Base-by-base conservation (phyloP, 1,140 invertebrate genomes). In the Holcopasites calliopsidis region DNA sequence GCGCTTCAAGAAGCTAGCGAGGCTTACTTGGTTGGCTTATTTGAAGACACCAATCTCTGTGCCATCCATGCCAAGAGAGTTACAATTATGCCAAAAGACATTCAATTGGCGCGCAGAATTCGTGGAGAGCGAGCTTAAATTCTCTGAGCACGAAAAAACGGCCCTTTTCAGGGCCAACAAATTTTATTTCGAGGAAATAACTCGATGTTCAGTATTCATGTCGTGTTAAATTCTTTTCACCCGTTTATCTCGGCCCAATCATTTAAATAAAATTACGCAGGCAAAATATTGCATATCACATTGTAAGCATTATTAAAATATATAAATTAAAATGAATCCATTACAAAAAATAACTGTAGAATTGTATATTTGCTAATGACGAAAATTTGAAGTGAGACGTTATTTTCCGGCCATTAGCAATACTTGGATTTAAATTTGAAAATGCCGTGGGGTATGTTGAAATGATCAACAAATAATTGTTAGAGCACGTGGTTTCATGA, bases 151-250 rank as follows among this genome's bases (percentile, higher is more conserved):
- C 5, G 7, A 31, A n/a, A 57, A 71, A 83, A 52, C 76, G 80
- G 82, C 50, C 80, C 82, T 83, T 83, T 79, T 83, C 72, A 83
- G 81, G 81, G 80, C 81, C 81, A 83, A 52, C 42, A 83, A 76
- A 49, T 3, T 40, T 23, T 69, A 0, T 38, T 13, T 50, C 42
- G 49, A 16, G 49, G 66, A 65, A 62, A 62, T 31, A n/a, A 38
- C n/a, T 44, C 33, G 8, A 4, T 4, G 11, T 35, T 70, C 16
- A 11, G n/a, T 35, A 11, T 28, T 26, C 0, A 50, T 18, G 16
- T 4, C n/a, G 44, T 47, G 21, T 31, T 49, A 47, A n/a, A n/a
- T n/a, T 49, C 8, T 49, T 5, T 16, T 44, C 10, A 11, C 2
- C 18, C 18, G n/a, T 8, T 8, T 23, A 49, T 49, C 10, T 18